Base-by-base conservation (phyloP, 2,888 invertebrate genomes). In the Orthonevra nobilis region DNA sequence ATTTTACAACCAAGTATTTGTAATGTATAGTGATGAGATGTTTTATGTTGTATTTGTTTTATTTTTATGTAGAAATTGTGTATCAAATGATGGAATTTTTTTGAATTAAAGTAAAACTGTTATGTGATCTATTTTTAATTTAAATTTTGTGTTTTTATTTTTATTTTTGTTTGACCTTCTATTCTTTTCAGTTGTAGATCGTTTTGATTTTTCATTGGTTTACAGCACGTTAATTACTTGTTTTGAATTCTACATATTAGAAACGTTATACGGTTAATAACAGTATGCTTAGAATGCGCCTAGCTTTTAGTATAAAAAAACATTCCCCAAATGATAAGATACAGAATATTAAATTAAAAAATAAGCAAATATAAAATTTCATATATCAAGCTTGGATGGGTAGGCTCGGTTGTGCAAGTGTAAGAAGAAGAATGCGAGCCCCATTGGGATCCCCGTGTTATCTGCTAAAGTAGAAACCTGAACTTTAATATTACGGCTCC, bases 71-170 rank as follows among this genome's bases (percentile, higher is more conserved):
- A 68, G 6, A 40, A 42, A 34, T 1, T 42, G 42, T 60, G 23
- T 30, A 60, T 34, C 38, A 61, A 56, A 38, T 17, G 28, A 52
- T n/a, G n/a, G n/a, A 61, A 52, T n/a, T 12, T 26, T 23, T 60
- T 66, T 73, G 72, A 73, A 79, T 73, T 79, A 79, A 79, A 79
- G 79, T 79, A 73, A 73, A 79, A 79, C 79, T 79, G 73, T 79
- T 79, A 79, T 79, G 79, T 79, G 79, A 79, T 79, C 79, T 79
- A 73, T 68, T 79, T 79, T 79, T 79, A 73, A 61, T 73, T 79
- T 73, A 38, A 42, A 38, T 7, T 56, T 56, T 79, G 60, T 68
- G 72, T 61, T 79, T 73, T 79, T 61, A 48, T 73, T 42, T 58
- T 14, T 32, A 0, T 26, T 30, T 40, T 2, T 50, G 44, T 38